Base-by-base conservation (phyloP, 1,140 invertebrate species). In the Bombus soroeensis region DNA sequence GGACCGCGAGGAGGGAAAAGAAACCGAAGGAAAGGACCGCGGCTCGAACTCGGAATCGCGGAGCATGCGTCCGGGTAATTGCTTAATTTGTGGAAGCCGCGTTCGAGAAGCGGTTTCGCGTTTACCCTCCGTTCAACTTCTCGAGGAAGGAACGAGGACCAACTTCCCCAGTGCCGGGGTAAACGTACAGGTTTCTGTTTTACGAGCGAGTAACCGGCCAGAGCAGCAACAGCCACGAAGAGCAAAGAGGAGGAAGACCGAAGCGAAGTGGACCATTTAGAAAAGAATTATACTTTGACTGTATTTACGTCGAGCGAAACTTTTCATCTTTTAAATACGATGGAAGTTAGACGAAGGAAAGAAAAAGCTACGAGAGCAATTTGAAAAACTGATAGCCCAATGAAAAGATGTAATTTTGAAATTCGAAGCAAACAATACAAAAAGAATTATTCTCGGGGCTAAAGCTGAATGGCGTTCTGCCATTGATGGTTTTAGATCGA, bases 11-110 rank as follows among this genome's bases (percentile, higher is more conserved):
- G 25, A 59, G 39, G 22, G 39, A 72, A 5, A 39, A 74, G 64
- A 39, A 71, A 71, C 22, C 74, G 43, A 59, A 66, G 83, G 47
- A 43, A 70, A 81, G 85, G 88, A 83, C 82, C 84, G 66, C 53
- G 70, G 78, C 84, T 74, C 72, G 72, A 81, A 89, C 80, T 83
- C 73, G 78, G 74, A 80, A 80, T 83, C 89, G 89, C 84, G 92
- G 90, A 92, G 90, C 91, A 89, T 91, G 90, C 91, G 87, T 89
- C 86, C 59, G 28, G 85, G 92, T 95, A 95, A 94, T 95, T 95
- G 94, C 94, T 95, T 95, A 95, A 95, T 95, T 95, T 94, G 94
- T 93, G 88, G 91, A 93, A 92, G 88, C 88, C 88, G 85, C 71
- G 71, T 73, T 32, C 71, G 41, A 73, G 41, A 73, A 73, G n/a